Evolutionary conservation across 2,113 vertebrate species (phyloP).

Genomic region (Poicephalus gulielmi): DNA sequence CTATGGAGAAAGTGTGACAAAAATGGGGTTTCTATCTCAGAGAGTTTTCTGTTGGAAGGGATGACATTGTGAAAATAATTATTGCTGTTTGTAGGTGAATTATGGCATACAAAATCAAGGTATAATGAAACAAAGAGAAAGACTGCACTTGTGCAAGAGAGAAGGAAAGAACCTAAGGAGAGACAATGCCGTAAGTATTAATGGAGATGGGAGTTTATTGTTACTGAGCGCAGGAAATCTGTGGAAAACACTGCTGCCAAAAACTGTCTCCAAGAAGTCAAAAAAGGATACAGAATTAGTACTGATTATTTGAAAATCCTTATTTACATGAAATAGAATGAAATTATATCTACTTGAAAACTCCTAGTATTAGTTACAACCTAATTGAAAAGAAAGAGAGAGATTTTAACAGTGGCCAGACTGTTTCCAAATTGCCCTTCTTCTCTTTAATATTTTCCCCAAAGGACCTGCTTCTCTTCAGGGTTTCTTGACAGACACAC

Average conservation of each 20-base stretch:
- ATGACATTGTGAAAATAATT: background rate
- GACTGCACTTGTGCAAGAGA: background rate
- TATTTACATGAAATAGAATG: background rate
- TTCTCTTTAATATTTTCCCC: background rate
- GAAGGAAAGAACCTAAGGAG: background rate
- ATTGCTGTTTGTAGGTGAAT: background rate
- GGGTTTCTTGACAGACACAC: background rate
- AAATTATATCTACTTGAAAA: background rate
- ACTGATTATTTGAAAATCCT: background rate
- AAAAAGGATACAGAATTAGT: background rate
- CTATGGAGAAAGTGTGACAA: background rate
- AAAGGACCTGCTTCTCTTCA: background rate
- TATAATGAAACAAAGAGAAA: background rate
- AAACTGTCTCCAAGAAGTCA: background rate
- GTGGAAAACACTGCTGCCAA: background rate
- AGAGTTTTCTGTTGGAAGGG: background rate
- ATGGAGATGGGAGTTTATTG: background rate
- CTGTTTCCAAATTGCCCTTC: background rate
- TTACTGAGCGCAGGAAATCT: background rate
- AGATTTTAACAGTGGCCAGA: background rate
- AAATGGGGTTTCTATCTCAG: background rate
- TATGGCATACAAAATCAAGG: background rate
- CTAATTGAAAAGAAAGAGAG: background rate
- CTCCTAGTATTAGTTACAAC: background rate
- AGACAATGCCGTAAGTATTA: background rate